Base-by-base conservation (phyloP, 1,140 invertebrate species). In the Alviniconcha marisindica region DNA sequence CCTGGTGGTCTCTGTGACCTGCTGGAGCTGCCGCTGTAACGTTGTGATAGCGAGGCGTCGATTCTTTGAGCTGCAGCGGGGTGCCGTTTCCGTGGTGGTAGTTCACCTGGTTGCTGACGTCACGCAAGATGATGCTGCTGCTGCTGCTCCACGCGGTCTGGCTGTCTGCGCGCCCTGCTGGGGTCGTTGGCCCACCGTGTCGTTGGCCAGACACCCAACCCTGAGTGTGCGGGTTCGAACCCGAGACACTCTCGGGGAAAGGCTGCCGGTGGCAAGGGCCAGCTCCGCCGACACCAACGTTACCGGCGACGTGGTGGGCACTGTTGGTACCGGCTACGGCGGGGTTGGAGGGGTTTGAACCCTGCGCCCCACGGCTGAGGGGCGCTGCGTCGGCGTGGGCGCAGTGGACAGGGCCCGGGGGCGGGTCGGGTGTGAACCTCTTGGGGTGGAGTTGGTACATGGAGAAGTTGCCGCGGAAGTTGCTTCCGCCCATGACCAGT, bases 381-480 rank as follows among this genome's bases (percentile, higher is more conserved):
- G 63, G n/a, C 7, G 63, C 5, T 66, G 3, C 14, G 0, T 2
- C 2, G 71, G 2, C 3, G 71, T 5, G 15, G 2, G 71, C 42
- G 71, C 15, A 7, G 36, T 18, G 2, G 38, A 31, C 42, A 51
- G 73, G 69, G 69, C 14, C 42, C 69, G 44, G 38, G 77, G 71
- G 76, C 15, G 79, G 28, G 44, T 78, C 83, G 51, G 76, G 79
- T 36, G 38, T 33, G 42, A 80, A 76, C 15, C 82, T 78, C 24
- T 81, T 83, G 12, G 78, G 85, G 28, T 84, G 80, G 71, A 82
- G 76, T 36, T 82, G 48, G 71, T 71, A 86, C 54, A 80, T 63
- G 76, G 63, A 79, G 71, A 66, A 82, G 83, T 83, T 85, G 21
- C 73, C 69, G 18, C 82, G 81, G 33, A 85, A 85, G 63, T 85